Evolutionary conservation across 2,797 vertebrate genomes (phyloP).

Genomic region (Valencia hispanica): DNA sequence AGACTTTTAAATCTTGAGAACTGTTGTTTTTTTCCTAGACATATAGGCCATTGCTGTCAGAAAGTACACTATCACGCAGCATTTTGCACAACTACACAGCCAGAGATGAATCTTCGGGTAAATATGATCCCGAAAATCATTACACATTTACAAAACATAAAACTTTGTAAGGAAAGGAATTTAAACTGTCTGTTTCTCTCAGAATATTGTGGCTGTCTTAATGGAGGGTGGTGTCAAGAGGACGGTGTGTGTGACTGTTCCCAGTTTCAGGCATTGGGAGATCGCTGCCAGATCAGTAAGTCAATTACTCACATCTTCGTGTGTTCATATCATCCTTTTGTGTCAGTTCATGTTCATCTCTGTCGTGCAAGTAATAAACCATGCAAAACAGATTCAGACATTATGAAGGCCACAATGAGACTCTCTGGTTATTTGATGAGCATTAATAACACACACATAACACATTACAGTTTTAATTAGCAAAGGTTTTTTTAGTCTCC

Average conservation of each 20-base stretch:
- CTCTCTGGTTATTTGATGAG: constrained; percentile 65
- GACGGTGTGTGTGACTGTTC: constrained; percentile 93
- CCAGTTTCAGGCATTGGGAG: constrained; percentile 95
- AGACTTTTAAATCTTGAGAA: constrained; percentile 30
- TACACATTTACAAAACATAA: constrained; percentile 6
- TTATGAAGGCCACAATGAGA: constrained; percentile 23
- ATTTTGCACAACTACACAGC: constrained; percentile 84
- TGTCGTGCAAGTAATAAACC: constrained; percentile 19
- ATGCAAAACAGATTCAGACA: constrained; percentile 27
- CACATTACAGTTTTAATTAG: constrained; percentile 50
- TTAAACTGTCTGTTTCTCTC: constrained; percentile 52
- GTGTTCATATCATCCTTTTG: constrained; percentile 11
- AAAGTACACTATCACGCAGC: constrained; percentile 75
- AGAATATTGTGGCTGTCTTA: constrained; percentile 96
- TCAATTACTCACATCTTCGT: constrained; percentile 46
- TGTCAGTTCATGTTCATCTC: constrained; percentile 25
- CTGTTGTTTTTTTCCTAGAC: constrained; percentile 58
- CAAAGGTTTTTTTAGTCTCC: constrained; percentile 41
- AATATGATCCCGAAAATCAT: constrained; percentile 13
- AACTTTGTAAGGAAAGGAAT: constrained; percentile 13
- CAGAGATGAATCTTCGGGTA: constrained; percentile 84
- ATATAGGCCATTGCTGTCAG: constrained; percentile 79
- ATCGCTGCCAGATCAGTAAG: constrained; percentile 98
- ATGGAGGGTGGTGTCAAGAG: constrained; percentile 95
- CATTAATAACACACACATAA: constrained; percentile 64